Conservation (phyloP, 2,888 invertebrate genomes). For the Antheraea yamamai region DNA sequence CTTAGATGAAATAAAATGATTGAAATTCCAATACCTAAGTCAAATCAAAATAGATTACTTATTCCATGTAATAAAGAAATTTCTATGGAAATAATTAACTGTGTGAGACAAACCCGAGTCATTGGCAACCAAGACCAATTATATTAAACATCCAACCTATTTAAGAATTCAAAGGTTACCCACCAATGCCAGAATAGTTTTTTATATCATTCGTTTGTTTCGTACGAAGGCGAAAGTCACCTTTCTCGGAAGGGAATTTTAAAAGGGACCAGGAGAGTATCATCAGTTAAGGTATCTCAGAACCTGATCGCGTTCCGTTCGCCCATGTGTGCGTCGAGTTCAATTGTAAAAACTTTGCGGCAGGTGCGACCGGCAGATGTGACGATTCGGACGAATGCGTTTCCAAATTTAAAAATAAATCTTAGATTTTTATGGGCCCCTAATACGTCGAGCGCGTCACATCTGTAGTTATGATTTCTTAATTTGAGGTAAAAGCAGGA, state of each 20-base stretch:
- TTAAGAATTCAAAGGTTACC: constrained; percentile 7
- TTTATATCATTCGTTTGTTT: constrained; percentile 8
- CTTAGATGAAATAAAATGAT: background rate
- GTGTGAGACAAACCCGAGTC: background rate
- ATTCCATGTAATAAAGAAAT: background rate
- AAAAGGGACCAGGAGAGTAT: constrained; percentile 33
- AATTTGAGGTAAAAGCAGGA: constrained; percentile 11
- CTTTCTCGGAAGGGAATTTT: constrained; percentile 40
- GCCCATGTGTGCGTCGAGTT: constrained; percentile 31
- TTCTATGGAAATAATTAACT: background rate
- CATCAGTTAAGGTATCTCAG: constrained; percentile 30
- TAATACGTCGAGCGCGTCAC: constrained; percentile 2
- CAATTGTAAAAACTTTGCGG: constrained; percentile 53
- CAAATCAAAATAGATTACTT: background rate
- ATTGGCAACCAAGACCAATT: background rate
- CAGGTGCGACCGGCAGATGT: constrained; percentile 67
- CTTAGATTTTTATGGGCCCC: constrained; percentile 35
- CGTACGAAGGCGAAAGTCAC: constrained; percentile 26
- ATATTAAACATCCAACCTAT: background rate
- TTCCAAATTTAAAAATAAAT: constrained; percentile 46
- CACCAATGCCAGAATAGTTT: background rate
- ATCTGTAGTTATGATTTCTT: constrained; percentile 8
- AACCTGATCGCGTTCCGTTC: constrained; percentile 29
- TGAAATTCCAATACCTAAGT: background rate
- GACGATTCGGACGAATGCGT: constrained; percentile 42